Percentiles rank a stretch among this genome's conserved stretches.
These are phyloP conservation scores for Alfaro cultratus DNA, from an alignment of 2,797 vertebrate genomes.

Conservation along the genomic window DNA sequence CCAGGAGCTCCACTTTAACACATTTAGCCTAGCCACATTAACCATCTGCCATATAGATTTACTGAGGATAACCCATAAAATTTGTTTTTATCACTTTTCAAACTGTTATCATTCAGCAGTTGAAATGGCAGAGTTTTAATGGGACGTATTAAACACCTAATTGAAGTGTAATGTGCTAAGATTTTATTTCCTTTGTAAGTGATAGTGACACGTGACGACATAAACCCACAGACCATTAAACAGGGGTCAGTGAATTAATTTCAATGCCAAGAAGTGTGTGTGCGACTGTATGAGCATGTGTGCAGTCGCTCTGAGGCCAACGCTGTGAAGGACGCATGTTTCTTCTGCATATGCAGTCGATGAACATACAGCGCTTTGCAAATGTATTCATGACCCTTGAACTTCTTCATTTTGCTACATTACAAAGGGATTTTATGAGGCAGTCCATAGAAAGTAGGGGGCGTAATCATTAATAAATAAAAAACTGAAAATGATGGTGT, in stretches of 20 bases:
- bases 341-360: constrained; percentile 33
- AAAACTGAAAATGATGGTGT: not conserved
- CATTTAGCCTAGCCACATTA: constrained; percentile 39
- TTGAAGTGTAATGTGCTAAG: constrained; percentile 73
- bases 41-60: constrained; percentile 69
- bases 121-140: constrained; percentile 73
- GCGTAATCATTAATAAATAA: not conserved
- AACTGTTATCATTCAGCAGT: constrained; percentile 71
- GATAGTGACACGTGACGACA: constrained; percentile 69
- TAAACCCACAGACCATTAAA: constrained; percentile 76
- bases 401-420: not conserved
- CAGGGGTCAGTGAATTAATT: constrained; percentile 67
- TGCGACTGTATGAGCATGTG: constrained; percentile 10
- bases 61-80: constrained; percentile 71
- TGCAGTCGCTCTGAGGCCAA: not conserved
- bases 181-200: constrained; percentile 73
- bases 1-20: constrained; percentile 40
- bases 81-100: constrained; percentile 62
- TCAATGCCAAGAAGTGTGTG: constrained; percentile 48
- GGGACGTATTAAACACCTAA: constrained; percentile 74
- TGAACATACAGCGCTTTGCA: not conserved
- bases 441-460: not conserved
- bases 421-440: not conserved
- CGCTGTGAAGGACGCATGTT: constrained; percentile 36
- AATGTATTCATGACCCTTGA: not conserved